These are phyloP conservation scores for Alexandromys oeconomus DNA, from an alignment of 2,797 vertebrate species.

Conservation along the genomic window DNA sequence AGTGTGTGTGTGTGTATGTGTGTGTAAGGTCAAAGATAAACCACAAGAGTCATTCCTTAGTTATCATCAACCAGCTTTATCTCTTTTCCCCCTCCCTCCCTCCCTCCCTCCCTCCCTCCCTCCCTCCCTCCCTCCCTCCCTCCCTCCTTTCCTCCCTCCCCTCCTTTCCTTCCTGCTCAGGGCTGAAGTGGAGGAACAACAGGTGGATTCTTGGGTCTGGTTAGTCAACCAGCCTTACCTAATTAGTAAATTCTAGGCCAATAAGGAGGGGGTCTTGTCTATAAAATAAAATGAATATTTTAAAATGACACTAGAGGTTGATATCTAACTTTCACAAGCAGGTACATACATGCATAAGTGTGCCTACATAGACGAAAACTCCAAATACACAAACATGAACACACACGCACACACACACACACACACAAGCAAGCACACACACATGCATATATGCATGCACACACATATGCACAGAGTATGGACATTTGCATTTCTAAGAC, in stretches of 20 bases:
- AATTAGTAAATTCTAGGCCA: not conserved
- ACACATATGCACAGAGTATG: not conserved
- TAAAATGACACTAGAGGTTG: not conserved
- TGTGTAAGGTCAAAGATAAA: not conserved
- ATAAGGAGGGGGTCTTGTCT: no score
- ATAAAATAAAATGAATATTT: not conserved
- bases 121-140: no score
- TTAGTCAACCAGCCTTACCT: not conserved
- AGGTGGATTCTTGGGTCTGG: not conserved
- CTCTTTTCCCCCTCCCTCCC: not conserved
- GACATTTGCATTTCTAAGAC: constrained; percentile 26
- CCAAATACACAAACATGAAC: not conserved
- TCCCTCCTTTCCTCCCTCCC: not conserved
- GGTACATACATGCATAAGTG: not conserved
- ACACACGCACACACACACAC: fast-evolving
- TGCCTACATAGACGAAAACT: not conserved
- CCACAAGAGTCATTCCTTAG: not conserved
- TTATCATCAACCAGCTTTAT: not conserved
- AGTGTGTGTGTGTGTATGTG: not conserved
- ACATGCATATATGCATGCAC: fast-evolving
- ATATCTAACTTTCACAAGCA: not conserved
- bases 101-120: not conserved
- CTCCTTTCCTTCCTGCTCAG: not conserved
- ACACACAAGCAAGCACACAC: not conserved
- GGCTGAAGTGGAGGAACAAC: not conserved